These are phyloP conservation scores for Triplophysa bombifrons DNA, from an alignment of 2,797 vertebrate species.

Conservation along the genomic window DNA sequence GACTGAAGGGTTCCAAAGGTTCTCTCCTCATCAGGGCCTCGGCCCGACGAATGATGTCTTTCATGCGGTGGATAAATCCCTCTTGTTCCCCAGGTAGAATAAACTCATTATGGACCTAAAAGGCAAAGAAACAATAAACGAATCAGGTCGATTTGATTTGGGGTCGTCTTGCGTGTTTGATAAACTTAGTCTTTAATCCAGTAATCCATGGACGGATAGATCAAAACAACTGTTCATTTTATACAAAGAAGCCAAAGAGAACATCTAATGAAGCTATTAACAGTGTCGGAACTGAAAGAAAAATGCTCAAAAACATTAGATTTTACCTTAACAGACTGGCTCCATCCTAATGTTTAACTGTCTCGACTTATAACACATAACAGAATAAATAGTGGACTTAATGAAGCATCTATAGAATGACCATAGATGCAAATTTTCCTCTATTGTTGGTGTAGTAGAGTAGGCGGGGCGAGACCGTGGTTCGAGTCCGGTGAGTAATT, in stretches of 20 bases:
- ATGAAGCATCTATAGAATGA: not conserved
- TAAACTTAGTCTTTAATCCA: not conserved
- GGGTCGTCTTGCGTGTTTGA: not conserved
- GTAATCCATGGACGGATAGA: not conserved
- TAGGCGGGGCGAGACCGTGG: too few species aligned
- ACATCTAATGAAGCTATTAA: constrained; percentile 8
- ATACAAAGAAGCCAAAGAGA: constrained; percentile 23
- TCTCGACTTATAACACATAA: not conserved
- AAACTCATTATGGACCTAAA: constrained; percentile 88
- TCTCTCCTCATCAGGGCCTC: constrained; percentile 84
- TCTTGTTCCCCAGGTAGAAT: constrained; percentile 84
- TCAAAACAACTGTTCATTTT: constrained; percentile 18
- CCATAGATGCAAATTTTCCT: not conserved
- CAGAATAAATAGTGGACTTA: not conserved
- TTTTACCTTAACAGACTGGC: not conserved
- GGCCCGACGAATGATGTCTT: constrained; percentile 88
- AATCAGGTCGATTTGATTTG: not conserved
- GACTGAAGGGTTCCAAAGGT: not conserved
- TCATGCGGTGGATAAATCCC: constrained; percentile 85
- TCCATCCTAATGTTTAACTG: not conserved
- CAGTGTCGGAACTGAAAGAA: not conserved
- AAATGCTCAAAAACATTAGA: not conserved
- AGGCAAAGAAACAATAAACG: not conserved
- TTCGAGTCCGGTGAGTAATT: too few species aligned
- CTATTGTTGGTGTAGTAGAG: too few species aligned